Conservation (phyloP, 2,113 vertebrate genomes). For the Damaliscus lunatus region DNA sequence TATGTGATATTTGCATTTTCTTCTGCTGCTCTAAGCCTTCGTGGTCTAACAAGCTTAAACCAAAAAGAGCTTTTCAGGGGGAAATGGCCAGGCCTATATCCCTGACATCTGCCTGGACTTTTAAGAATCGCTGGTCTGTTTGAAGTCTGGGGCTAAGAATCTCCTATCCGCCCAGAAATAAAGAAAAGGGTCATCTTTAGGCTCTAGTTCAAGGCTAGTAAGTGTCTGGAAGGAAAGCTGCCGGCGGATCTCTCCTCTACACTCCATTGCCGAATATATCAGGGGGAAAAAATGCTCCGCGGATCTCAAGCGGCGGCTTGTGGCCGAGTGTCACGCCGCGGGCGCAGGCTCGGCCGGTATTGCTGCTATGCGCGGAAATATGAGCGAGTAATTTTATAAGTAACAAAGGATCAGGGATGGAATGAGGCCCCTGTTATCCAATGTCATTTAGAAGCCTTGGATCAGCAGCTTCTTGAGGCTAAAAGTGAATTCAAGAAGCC, state of each 20-base stretch:
- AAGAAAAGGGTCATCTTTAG: not conserved
- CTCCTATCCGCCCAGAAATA: not conserved
- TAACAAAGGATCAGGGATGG: slow-evolving; percentile 85
- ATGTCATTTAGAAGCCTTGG: slow-evolving; percentile 88
- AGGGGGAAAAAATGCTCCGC: not conserved
- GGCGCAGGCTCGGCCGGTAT: slow-evolving; percentile 78
- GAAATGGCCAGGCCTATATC: not conserved
- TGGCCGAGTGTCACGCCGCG: slow-evolving; percentile 48
- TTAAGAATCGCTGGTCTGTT: not conserved
- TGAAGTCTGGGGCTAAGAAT: not conserved
- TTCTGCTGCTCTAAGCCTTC: not conserved
- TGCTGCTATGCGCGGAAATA: slow-evolving; percentile 85
- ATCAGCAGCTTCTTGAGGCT: slow-evolving; percentile 92
- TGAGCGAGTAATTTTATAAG: slow-evolving; percentile 86
- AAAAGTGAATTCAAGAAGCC: slow-evolving; percentile 86
- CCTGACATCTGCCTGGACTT: not conserved
- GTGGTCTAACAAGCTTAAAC: not conserved
- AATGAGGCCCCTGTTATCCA: slow-evolving; percentile 86
- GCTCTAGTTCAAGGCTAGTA: not conserved
- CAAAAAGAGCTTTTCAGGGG: not conserved
- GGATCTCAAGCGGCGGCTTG: slow-evolving; percentile 27
- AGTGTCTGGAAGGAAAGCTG: slow-evolving; percentile 60
- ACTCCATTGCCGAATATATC: not conserved
- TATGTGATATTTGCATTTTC: not conserved
- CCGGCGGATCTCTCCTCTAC: slow-evolving; percentile 6